phyloP scores from a whole-genome alignment of 2,797 vertebrate genomes.

The Botia almorhae region DNA sequence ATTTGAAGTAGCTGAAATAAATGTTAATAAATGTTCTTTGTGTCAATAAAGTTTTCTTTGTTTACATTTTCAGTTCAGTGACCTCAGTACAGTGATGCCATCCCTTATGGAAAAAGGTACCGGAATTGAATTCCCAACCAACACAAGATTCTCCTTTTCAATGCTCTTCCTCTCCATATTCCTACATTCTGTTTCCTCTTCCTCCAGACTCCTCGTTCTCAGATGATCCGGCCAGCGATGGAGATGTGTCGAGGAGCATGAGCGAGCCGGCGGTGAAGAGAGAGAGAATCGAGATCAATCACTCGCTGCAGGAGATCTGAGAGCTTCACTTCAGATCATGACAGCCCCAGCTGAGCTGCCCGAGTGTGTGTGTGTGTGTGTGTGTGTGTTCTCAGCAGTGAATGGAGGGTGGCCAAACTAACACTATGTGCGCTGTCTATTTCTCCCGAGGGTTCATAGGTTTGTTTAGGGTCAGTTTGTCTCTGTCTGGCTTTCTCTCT shows the following conservation, averaged over 20 bases:
- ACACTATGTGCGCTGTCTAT: conserved; percentile 19
- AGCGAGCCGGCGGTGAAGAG: conserved; percentile 91
- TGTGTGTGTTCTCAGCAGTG: conserved; percentile 8
- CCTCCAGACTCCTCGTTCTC: conserved; percentile 80
- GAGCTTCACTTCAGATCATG: conserved; percentile 6
- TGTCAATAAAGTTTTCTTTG: conserved; percentile 32
- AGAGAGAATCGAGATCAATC: conserved; percentile 87
- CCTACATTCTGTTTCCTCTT: neutral
- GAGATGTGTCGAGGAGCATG: conserved; percentile 71
- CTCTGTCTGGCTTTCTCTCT: neutral
- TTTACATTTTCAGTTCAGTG: conserved; percentile 85
- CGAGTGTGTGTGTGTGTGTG: conserved; percentile 18
- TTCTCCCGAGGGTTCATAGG: conserved; percentile 10
- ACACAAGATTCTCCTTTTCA: neutral
- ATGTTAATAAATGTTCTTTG: too few species aligned
- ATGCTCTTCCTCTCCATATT: neutral
- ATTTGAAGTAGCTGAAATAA: too few species aligned
- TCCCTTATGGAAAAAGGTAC: conserved; percentile 91
- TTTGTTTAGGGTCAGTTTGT: conserved; percentile 27
- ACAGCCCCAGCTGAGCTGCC: neutral
- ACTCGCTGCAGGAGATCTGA: conserved; percentile 92
- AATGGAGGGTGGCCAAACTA: neutral
- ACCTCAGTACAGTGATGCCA: conserved; percentile 90
- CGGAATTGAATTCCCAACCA: neutral
- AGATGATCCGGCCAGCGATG: conserved; percentile 84